Percentiles rank a stretch among this genome's conserved stretches.
Evolutionary conservation across 2,113 vertebrate genomes (phyloP).

Genomic region (Merops nubicus): DNA sequence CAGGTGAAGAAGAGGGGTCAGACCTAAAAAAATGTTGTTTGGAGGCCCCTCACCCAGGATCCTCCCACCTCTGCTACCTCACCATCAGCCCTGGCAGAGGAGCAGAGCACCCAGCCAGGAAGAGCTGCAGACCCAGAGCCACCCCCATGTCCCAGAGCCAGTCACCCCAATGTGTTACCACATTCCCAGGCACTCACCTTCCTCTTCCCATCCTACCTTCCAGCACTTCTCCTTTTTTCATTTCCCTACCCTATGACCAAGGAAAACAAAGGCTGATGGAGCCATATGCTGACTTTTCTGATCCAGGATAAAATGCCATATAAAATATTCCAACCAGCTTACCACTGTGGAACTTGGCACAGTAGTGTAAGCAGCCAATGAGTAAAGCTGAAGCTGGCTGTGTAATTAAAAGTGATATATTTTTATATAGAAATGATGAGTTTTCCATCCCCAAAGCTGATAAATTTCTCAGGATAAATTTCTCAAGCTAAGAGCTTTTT

Average conservation of each 20-base stretch:
- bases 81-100: not conserved
- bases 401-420: conserved; percentile 65
- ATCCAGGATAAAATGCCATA: conserved; percentile 38
- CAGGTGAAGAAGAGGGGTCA: not conserved
- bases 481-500: conserved; percentile 48
- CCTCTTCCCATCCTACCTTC: not conserved
- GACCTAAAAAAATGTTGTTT: not conserved
- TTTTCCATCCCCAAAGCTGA: conserved; percentile 63
- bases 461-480: conserved; percentile 56
- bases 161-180: not conserved
- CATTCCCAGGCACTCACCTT: not conserved
- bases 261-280: not conserved
- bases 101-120: not conserved
- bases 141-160: not conserved
- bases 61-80: not conserved
- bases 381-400: conserved; percentile 55
- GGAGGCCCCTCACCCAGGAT: not conserved
- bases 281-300: conserved; percentile 22
- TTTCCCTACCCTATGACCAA: not conserved
- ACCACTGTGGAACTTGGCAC: conserved; percentile 60
- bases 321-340: conserved; percentile 40
- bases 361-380: not conserved
- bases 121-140: not conserved
- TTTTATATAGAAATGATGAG: conserved; percentile 60
- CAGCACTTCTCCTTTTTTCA: not conserved